Conservation (phyloP, 2,113 vertebrate species). For the Micronycteris hirsuta region DNA sequence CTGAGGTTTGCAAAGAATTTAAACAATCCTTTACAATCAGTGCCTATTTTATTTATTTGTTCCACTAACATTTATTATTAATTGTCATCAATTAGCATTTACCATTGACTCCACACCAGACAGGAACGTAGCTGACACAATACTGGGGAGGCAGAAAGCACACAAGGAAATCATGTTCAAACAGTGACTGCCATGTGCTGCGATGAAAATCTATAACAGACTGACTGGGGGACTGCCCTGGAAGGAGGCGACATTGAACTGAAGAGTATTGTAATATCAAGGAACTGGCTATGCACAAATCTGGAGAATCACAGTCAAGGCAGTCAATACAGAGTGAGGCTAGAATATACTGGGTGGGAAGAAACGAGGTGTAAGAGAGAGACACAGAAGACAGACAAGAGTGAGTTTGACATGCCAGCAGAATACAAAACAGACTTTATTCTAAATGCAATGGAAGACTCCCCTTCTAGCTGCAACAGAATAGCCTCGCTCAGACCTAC, state of each 20-base stretch:
- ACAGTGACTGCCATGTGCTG: neutral
- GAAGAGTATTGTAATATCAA: neutral
- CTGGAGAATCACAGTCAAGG: neutral
- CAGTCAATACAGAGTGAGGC: neutral
- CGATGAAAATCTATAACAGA: neutral
- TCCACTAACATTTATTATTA: neutral
- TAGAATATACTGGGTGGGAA: neutral
- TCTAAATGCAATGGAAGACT: neutral
- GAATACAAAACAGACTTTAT: neutral
- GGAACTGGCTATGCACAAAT: neutral
- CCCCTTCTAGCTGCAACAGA: neutral
- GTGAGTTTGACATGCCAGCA: neutral
- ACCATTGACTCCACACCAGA: neutral
- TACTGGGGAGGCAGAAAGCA: neutral
- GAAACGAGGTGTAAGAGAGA: neutral
- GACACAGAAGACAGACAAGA: neutral
- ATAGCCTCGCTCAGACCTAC: neutral
- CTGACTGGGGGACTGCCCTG: no score
- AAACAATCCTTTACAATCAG: neutral
- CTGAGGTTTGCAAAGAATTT: neutral
- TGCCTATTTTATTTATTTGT: neutral
- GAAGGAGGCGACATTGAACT: neutral
- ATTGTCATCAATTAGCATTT: neutral
- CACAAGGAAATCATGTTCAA: no score
- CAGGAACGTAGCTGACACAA: neutral